Evolutionary conservation across 2,113 vertebrate species (phyloP), one percentile per base, ranked within the genome.

Genomic region (Coregonus clupeaformis): DNA sequence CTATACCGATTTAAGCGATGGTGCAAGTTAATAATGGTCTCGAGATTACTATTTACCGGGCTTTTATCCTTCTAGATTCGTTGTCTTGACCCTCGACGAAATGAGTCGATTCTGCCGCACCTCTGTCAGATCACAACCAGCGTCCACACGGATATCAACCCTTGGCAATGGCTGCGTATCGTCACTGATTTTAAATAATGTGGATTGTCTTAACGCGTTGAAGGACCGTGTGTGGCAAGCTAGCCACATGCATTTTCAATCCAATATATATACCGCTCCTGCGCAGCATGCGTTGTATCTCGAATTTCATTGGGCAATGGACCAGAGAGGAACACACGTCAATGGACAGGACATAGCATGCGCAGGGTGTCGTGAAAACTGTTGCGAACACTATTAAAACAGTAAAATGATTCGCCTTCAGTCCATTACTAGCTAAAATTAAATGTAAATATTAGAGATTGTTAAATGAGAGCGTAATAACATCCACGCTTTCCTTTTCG

Each of bases 91-190:
- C 66, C 78, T 32, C 73, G 71, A 68, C 25, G 73, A 36, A 64
- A 78, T 66, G 65, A 63, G 52, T 68, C 27, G 72, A 69, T 59
- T 79, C 72, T 71, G 85, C 89, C 78, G 90, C 88, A 75, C 81
- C 84, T 88, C 85, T 52, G 82, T 87, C 86, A 88, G 88, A 90
- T 88, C 87, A 74, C 73, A 82, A 75, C 75, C 79, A 78, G 78
- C 79, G 78, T 69, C 81, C 76, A 80, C 79, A 81, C 83, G 79
- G 55, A 52, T 77, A 78, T 81, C 78, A 81, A 62, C 36, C 80
- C 75, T 68, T 70, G 45, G 71, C 16, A 55, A 62, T 22, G 47
- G 60, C 36, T 29, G 71, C 70, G 62, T 60, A 24, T 77, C 49
- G 32, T 76, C 76, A 71, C 47, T 11, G 72, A 80, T 49, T 30